Evolutionary conservation across 2,888 invertebrate genomes (phyloP), one percentile per base, ranked within the genome.

Genomic region (Protophormia terraenovae): DNA sequence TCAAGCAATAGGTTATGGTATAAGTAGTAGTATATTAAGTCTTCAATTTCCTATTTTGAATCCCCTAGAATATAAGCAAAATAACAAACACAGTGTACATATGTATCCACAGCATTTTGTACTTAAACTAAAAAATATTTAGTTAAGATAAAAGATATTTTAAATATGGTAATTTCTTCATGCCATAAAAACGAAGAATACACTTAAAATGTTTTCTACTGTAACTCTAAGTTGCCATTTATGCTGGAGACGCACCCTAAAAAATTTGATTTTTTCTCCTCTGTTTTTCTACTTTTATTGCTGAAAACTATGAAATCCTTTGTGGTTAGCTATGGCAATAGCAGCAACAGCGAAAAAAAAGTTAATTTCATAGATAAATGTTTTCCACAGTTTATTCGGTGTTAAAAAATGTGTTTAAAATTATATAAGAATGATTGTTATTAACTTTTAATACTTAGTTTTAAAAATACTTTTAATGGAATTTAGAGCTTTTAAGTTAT

Each of bases 101-200:
- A 32, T 22, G 47, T 24, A 14, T 14, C 3, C 14, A 55, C 5
- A n/a, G 1, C 12, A 55, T 27, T 14, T n/a, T 53, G 27, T 73
- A 19, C 16, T 19, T 60, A 53, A 19, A 60, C 32, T 60, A 12
- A 19, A 32, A 50, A 50, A 38, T 27, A 12, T 66, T 66, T 53
- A 66, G 27, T 53, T 71, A 10, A 50, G 16, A 47, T 22, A 16
- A 19, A n/a, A 38, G 53, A 45, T 73, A 64, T 53, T 55, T 66
- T 50, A 32, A 67, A 67, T 50, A 67, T 67, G 67, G 29, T 67
- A 67, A 50, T 67, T 29, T 22, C 6, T 71, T 22, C 8, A n/a
- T 16, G n/a, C 16, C 29, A 66, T 38, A 19, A 19, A 41, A 58
- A 27, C 2, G 16, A 60, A n/a, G n/a, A 32, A 32, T 12, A n/a